Conservation (phyloP, 2,797 vertebrate genomes). For the Eulemur coronatus region DNA sequence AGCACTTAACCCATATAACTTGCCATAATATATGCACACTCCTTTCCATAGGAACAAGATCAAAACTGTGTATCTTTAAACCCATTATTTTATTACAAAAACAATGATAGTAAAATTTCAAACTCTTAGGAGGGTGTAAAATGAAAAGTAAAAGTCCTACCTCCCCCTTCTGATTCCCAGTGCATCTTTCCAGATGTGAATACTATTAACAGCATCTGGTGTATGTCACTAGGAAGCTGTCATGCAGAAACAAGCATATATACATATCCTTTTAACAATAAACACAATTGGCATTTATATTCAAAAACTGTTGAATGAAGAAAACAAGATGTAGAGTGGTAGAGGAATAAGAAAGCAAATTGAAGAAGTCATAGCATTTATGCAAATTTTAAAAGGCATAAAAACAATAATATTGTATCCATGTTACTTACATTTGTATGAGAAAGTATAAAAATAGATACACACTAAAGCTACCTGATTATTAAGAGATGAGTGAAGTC, state of each 20-base stretch:
- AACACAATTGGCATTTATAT: background rate
- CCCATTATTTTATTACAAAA: background rate
- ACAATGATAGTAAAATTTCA: background rate
- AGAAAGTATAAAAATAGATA: constrained; percentile 28
- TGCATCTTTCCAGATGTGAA: background rate
- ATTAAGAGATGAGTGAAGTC: background rate
- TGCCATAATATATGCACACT: background rate
- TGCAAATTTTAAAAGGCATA: background rate
- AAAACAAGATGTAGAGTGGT: background rate
- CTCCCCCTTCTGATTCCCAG: too few relatives aligned
- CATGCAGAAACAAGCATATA: background rate
- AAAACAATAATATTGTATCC: background rate
- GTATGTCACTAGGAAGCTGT: background rate
- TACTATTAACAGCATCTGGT: background rate
- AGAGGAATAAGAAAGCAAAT: background rate
- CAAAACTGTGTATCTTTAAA: background rate
- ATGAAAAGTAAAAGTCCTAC: background rate
- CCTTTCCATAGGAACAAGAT: background rate
- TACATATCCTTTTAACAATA: background rate
- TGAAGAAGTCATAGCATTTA: background rate
- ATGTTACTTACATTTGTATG: background rate
- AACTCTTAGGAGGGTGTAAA: background rate
- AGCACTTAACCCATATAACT: background rate
- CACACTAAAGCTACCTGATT: background rate
- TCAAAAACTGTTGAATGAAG: background rate